Base-by-base conservation (phyloP, 2,113 vertebrate genomes). In the Cathartes aura region DNA sequence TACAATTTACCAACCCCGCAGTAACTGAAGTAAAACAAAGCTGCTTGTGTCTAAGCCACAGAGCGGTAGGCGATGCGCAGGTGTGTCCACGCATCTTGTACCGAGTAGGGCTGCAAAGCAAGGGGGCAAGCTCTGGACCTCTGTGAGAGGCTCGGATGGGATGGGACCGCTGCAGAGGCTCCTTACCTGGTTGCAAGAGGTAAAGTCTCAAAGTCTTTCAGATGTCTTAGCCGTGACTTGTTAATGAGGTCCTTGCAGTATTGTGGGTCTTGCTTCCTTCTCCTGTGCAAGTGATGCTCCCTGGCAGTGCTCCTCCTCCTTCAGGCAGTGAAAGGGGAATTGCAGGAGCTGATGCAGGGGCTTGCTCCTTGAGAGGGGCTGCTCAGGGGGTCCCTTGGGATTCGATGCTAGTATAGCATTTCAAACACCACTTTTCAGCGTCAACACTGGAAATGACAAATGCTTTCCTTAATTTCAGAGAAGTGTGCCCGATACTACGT, bases 391-490 rank as follows among this genome's bases (percentile, higher is more conserved):
- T 73, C 55, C 16, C 34, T 76, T 78, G 63, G 26, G 86, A 76
- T 81, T 56, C 8, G 3, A 0, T 93, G 40, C 23, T 88, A 83
- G 66, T 62, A n/a, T 3, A 59, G 52, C 50, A 40, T 82, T 92
- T 89, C 68, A 75, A 84, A 40, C 47, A 50, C 34, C 22, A 15
- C 30, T 89, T 89, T 93, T 87, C 64, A 43, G 20, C 93, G 47
- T 93, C 74, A 84, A 59, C 73, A 56, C 66, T 95, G 81, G 73
- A 84, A 91, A 87, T 71, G 68, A 94, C 78, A 93, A 95, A 79
- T 75, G 32, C 27, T 87, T 59, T 58, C 75, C 67, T 93, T 90
- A 91, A 90, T 79, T 87, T 90, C 73, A 21, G 34, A 87, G 73
- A 87, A 87, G 40, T 38, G 40, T 87, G 62, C 73, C 84, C 9